Evolutionary conservation across 2,888 invertebrate species (phyloP).

Genomic region (Cancer borealis): DNA sequence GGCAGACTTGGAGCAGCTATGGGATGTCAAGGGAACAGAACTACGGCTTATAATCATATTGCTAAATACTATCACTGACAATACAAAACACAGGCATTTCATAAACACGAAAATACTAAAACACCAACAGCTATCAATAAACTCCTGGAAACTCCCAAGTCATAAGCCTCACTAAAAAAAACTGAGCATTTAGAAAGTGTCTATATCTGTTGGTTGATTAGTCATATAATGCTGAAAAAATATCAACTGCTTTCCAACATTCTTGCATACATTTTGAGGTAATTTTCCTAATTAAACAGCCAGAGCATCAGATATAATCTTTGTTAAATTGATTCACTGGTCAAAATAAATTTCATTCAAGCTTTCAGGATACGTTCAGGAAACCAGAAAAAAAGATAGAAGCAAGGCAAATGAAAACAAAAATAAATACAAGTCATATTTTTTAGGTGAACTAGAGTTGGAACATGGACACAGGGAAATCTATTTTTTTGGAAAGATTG

Average conservation of each 20-base stretch:
- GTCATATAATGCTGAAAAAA: slow-evolving; percentile 7
- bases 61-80: neutral
- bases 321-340: slow-evolving; percentile 45
- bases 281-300: slow-evolving; percentile 30
- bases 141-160: slow-evolving; percentile 73
- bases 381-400: slow-evolving; percentile 36
- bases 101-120: slow-evolving; percentile 55
- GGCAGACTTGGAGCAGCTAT: neutral
- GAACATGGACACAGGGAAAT: neutral
- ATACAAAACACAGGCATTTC: slow-evolving; percentile 22
- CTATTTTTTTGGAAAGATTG: neutral
- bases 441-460: slow-evolving; percentile 36
- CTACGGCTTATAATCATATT: neutral
- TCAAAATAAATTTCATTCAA: neutral
- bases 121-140: slow-evolving; percentile 59
- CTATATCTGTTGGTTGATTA: slow-evolving; percentile 11
- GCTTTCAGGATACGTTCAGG: neutral
- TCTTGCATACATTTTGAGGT: slow-evolving; percentile 30
- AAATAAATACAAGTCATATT: neutral
- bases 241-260: slow-evolving; percentile 54
- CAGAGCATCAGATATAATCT: slow-evolving; percentile 53
- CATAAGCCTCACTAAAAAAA: slow-evolving; percentile 62
- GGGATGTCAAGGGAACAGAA: neutral
- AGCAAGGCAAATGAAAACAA: slow-evolving; percentile 44
- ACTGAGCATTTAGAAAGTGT: slow-evolving; percentile 46